phyloP scores from a whole-genome alignment of 2,113 vertebrate species.

The Puntigrus tetrazona region DNA sequence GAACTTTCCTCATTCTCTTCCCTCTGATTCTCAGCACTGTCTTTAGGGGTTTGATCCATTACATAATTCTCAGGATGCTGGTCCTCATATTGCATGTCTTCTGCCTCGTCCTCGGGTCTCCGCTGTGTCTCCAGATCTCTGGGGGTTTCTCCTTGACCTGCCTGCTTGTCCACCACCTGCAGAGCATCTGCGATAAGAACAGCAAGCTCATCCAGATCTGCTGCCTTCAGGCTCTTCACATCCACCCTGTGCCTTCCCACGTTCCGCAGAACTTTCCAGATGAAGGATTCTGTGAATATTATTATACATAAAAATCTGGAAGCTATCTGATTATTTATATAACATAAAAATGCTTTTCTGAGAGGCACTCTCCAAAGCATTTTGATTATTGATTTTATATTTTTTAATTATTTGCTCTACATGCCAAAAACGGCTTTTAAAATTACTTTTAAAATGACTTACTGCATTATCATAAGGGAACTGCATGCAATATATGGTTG shows the following conservation, averaged over 20 bases:
- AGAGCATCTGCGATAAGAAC: conserved; percentile 74
- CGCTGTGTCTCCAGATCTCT: conserved; percentile 27
- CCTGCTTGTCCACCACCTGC: conserved; percentile 69
- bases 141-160: conserved; percentile 41
- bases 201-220: conserved; percentile 79
- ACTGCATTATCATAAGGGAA: not conserved
- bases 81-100: conserved; percentile 56
- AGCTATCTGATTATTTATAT: too few relatives aligned
- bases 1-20: conserved; percentile 30
- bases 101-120: conserved; percentile 33
- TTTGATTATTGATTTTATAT: too few relatives aligned
- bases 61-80: conserved; percentile 5
- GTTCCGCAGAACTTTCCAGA: conserved; percentile 81
- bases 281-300: conserved; percentile 76
- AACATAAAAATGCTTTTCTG: too few relatives aligned
- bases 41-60: conserved; percentile 29
- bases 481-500: not conserved
- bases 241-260: conserved; percentile 76
- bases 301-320: not conserved
- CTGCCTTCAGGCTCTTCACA: conserved; percentile 71
- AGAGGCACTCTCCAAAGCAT: too few relatives aligned
- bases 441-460: not conserved
- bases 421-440: not conserved
- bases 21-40: conserved; percentile 23
- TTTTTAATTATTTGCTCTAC: not conserved